Conservation (phyloP, 1,140 invertebrate genomes). For the Tetramorium alpestre region DNA sequence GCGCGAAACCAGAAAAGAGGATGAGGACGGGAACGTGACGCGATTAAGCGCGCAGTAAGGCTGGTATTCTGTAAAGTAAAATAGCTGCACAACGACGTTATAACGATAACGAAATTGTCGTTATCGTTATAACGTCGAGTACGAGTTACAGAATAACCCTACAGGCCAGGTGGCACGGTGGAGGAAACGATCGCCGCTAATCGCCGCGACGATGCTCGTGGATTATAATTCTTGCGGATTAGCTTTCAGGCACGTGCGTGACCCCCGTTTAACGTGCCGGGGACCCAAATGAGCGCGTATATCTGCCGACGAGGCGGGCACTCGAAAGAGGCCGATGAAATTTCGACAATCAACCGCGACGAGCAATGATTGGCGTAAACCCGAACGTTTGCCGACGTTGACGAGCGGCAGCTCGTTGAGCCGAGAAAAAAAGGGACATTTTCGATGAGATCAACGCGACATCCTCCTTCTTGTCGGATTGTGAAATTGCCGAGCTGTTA, state of each 20-base stretch:
- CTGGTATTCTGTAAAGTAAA: no score
- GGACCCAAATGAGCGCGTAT: neutral
- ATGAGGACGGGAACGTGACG: neutral
- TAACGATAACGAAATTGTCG: no score
- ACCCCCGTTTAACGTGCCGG: neutral
- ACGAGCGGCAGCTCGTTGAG: neutral
- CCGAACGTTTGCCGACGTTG: neutral
- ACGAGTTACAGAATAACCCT: no score
- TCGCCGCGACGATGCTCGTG: slow-evolving; percentile 1
- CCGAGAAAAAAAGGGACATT: slow-evolving; percentile 22
- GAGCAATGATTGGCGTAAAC: slow-evolving; percentile 34
- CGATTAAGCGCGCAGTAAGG: slow-evolving; percentile 6
- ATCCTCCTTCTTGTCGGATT: neutral
- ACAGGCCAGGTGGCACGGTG: no score
- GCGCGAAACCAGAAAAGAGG: slow-evolving; percentile 2
- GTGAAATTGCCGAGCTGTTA: neutral
- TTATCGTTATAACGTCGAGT: no score
- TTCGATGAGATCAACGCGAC: slow-evolving; percentile 16
- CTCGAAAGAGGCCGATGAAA: neutral
- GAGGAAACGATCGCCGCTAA: slow-evolving; percentile 39
- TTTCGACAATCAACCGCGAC: slow-evolving; percentile 33
- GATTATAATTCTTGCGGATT: slow-evolving; percentile 34
- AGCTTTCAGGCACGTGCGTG: neutral
- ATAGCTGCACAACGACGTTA: no score
- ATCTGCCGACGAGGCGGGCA: neutral